phyloP scores from a whole-genome alignment of 1,140 invertebrate genomes.

The Drosophila nikananu region DNA sequence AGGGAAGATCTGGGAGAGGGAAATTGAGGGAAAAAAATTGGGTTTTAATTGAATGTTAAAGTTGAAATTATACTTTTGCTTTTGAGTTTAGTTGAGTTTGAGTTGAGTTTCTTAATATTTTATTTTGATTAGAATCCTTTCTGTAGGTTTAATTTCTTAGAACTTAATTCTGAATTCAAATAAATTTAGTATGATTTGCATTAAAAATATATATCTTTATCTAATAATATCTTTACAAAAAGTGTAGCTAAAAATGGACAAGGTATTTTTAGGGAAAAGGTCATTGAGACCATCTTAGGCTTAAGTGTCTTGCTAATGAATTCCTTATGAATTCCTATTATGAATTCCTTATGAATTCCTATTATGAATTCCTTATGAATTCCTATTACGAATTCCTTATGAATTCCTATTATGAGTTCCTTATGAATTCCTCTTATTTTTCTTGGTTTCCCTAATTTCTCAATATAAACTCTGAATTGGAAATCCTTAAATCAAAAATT shows the following conservation, averaged over 20 bases:
- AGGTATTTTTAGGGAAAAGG: neutral
- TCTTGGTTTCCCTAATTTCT: fast-evolving
- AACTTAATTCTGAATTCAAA: no score
- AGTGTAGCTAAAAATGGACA: neutral
- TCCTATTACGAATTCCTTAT: no score
- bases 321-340: no score
- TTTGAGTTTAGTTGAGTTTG: no score
- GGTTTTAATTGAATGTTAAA: neutral
- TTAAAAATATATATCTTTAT: neutral
- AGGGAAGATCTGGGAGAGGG: conserved; percentile 65
- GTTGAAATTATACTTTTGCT: neutral
- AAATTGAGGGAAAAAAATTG: neutral
- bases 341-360: no score
- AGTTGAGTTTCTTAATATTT: neutral
- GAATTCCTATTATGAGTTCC: no score
- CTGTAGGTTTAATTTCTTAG: neutral
- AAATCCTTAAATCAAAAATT: no score
- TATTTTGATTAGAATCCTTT: neutral
- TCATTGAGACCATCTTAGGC: neutral
- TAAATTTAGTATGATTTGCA: neutral
- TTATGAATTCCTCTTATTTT: no score
- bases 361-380: no score
- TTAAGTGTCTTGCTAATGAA: no score
- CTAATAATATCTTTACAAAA: neutral
- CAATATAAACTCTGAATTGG: neutral